Conservation (phyloP, 37 sponge, comb jelly and placozoan species). For the Lycopodina hypogea region DNA sequence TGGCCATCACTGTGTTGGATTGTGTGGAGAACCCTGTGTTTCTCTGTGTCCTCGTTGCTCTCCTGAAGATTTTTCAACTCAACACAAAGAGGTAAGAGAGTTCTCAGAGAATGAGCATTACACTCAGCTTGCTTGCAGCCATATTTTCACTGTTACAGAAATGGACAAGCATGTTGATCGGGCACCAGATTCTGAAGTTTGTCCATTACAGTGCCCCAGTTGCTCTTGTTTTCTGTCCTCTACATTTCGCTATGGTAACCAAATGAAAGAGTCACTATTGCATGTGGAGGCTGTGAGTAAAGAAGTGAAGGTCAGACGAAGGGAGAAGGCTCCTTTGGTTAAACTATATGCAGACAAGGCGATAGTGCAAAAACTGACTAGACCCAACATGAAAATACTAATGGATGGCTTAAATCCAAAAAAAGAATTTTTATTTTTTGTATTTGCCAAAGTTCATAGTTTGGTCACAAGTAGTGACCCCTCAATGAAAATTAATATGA, state of each 20-base stretch:
- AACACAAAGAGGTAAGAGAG: not conserved
- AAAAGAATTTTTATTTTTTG: not conserved
- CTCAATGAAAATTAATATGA: not conserved
- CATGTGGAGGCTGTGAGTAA: constrained; percentile 12
- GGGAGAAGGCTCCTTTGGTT: not conserved
- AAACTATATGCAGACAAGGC: no score
- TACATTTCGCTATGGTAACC: constrained; percentile 45
- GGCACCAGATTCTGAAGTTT: not conserved
- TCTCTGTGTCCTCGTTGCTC: constrained; percentile 54
- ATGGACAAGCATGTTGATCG: constrained; percentile 24
- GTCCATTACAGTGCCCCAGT: constrained; percentile 40
- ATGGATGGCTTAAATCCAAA: not conserved
- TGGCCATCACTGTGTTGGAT: constrained; percentile 65
- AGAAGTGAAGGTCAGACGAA: no score
- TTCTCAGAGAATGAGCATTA: not conserved
- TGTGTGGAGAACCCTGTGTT: constrained; percentile 78
- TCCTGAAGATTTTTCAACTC: constrained; percentile 17
- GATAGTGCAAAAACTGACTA: no score
- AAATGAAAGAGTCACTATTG: not conserved
- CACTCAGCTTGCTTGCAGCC: constrained; percentile 40
- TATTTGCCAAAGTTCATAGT: not conserved
- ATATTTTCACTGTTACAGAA: constrained; percentile 41
- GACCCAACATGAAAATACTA: no score
- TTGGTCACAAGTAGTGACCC: not conserved
- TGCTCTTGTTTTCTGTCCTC: not conserved